Percentiles rank a stretch among this genome's conserved stretches.
phyloP scores from a whole-genome alignment of 2,797 vertebrate species.

The Delichon dasypus region DNA sequence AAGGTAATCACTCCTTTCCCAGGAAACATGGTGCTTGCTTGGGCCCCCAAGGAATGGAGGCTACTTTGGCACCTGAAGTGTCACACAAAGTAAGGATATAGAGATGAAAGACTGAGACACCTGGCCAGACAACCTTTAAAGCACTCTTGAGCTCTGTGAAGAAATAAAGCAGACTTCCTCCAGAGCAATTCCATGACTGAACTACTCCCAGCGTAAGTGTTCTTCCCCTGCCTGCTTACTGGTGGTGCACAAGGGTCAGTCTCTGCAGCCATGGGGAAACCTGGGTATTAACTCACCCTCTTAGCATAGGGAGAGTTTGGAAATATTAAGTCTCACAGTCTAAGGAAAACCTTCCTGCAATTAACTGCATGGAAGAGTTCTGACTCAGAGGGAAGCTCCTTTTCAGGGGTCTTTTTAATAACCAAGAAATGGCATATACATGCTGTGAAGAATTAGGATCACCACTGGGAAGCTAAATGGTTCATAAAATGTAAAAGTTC shows the following conservation, averaged over 20 bases:
- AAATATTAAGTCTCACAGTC: not conserved
- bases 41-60: slow-evolving; percentile 1
- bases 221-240: not conserved
- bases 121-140: slow-evolving; percentile 1
- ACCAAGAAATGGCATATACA: slow-evolving; percentile 35
- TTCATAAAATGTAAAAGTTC: slow-evolving; percentile 48
- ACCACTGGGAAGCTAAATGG: slow-evolving; percentile 44
- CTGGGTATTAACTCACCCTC: slow-evolving; percentile 58
- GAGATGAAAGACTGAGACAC: slow-evolving; percentile 17
- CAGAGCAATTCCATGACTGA: slow-evolving; percentile 35
- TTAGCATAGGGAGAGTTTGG: slow-evolving; percentile 16
- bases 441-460: slow-evolving; percentile 58
- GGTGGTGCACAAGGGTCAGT: slow-evolving; percentile 41
- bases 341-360: slow-evolving; percentile 22
- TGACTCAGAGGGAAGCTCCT: slow-evolving; percentile 38
- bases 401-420: slow-evolving; percentile 56
- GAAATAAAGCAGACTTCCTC: slow-evolving; percentile 26
- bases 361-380: slow-evolving; percentile 34
- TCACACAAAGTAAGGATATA: not conserved
- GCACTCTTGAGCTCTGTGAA: not conserved
- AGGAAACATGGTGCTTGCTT: not conserved
- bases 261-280: slow-evolving; percentile 16
- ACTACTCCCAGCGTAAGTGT: not conserved
- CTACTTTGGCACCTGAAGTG: slow-evolving; percentile 6
- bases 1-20: slow-evolving; percentile 18